Evolutionary conservation across 1,140 invertebrate species (phyloP), one percentile per base, ranked within the genome.

Genomic region (Pogonus chalceus): DNA sequence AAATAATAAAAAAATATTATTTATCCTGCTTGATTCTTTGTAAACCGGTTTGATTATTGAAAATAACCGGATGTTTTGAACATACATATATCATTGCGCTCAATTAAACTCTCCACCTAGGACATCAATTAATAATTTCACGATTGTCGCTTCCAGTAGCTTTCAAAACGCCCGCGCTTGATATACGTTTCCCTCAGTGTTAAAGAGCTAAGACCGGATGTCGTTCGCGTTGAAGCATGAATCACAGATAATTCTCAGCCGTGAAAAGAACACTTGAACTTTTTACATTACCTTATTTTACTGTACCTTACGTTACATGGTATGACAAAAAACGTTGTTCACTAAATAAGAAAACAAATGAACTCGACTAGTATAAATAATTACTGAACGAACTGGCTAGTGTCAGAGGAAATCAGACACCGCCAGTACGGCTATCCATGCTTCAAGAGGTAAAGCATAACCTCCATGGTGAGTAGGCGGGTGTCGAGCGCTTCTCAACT

Each of bases 391-490:
- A 43, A 10, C 18, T 16, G 18, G 37, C 18, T 43, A 16, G 37
- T 31, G 26, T 31, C 26, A 31, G 18, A 43, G 37, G 37, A 43
- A 43, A 43, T 43, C 37, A 43, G 37, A 43, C 37, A 43, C 37
- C 37, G n/a, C n/a, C n/a, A n/a, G n/a, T n/a, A 43, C 18, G 9
- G 9, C 18, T 43, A 4, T 12, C 37, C 3, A 16, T 43, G 18
- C 18, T 43, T 4, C 37, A 12, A 18, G n/a, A n/a, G n/a, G n/a
- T n/a, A n/a, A n/a, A n/a, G n/a, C n/a, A n/a, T n/a, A n/a, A n/a
- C n/a, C n/a, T n/a, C n/a, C n/a, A n/a, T n/a, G n/a, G n/a, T n/a
- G 7, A 4, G 37, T 43, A 16, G 37, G 37, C 37, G 37, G 18
- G 9, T 43, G 37, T 43, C 37, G 18, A 4, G 37, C 26, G 4